A percentile compares a stretch with the other conserved stretches of the same genome.
phyloP scores from a whole-genome alignment of 2,888 invertebrate species.

The Phymatocera aterrima region DNA sequence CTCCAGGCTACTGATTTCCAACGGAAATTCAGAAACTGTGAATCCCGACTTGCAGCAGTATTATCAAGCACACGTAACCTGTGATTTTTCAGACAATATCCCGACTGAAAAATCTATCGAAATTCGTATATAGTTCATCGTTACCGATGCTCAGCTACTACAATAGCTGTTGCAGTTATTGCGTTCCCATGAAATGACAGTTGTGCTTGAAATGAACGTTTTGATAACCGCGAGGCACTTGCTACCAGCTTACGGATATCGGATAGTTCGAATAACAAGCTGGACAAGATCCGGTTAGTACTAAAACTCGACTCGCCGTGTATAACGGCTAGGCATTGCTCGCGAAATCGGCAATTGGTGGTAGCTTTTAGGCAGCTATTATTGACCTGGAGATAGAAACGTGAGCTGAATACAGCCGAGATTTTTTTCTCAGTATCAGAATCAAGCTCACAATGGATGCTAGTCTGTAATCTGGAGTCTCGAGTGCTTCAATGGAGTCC shows the following conservation, averaged over 20 bases:
- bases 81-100: no score
- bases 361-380: constrained; percentile 22
- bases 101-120: no score
- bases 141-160: no score
- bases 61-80: no score
- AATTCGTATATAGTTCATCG: no score
- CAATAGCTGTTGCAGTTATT: not conserved
- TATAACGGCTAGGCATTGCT: constrained; percentile 9
- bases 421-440: constrained; percentile 21
- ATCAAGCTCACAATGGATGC: not conserved
- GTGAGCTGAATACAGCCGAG: constrained; percentile 8
- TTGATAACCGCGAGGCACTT: not conserved
- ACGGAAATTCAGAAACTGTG: no score
- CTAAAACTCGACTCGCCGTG: constrained; percentile 23
- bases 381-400: constrained; percentile 25
- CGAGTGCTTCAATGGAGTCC: constrained; percentile 5
- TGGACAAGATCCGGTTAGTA: constrained; percentile 29
- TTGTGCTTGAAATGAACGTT: constrained; percentile 4
- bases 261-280: constrained; percentile 19
- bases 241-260: constrained; percentile 3
- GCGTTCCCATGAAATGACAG: no score
- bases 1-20: no score
- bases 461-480: not conserved
- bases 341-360: constrained; percentile 24
- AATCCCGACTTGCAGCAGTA: no score